phyloP scores from a whole-genome alignment of 2,113 vertebrate genomes.

The Bujurquina vittata region DNA sequence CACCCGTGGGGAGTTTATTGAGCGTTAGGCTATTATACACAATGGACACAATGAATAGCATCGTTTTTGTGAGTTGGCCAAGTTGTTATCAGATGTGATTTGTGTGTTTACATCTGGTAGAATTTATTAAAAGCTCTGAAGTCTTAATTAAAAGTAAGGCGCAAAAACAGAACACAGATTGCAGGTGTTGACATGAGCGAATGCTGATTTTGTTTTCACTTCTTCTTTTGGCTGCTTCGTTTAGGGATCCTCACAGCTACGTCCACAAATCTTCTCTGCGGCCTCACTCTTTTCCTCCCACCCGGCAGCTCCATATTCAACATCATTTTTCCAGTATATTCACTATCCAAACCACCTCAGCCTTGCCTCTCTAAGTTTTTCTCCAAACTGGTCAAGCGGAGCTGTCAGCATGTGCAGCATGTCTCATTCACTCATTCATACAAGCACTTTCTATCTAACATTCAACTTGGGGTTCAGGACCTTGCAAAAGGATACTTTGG shows the following conservation, averaged over 20 bases:
- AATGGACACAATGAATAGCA: slow-evolving; percentile 42
- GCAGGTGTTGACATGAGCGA: slow-evolving; percentile 17
- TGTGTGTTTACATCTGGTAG: slow-evolving; percentile 44
- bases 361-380: background rate
- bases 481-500: background rate
- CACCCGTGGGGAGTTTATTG: slow-evolving; percentile 3
- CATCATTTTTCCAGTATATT: background rate
- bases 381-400: background rate
- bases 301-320: background rate
- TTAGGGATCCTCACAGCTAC: background rate
- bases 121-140: slow-evolving; percentile 60
- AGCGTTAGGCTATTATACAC: slow-evolving; percentile 32
- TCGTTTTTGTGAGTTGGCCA: slow-evolving; percentile 44
- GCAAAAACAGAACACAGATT: slow-evolving; percentile 45
- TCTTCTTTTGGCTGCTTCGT: background rate
- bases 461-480: background rate
- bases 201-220: background rate
- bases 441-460: background rate
- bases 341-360: background rate
- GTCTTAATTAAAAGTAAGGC: slow-evolving; percentile 64
- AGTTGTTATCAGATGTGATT: slow-evolving; percentile 68
- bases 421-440: background rate
- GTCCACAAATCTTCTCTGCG: background rate
- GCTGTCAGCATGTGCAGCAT: background rate
- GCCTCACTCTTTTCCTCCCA: background rate